phyloP scores from a whole-genome alignment of 2,888 invertebrate species.

The Pteria penguin region DNA sequence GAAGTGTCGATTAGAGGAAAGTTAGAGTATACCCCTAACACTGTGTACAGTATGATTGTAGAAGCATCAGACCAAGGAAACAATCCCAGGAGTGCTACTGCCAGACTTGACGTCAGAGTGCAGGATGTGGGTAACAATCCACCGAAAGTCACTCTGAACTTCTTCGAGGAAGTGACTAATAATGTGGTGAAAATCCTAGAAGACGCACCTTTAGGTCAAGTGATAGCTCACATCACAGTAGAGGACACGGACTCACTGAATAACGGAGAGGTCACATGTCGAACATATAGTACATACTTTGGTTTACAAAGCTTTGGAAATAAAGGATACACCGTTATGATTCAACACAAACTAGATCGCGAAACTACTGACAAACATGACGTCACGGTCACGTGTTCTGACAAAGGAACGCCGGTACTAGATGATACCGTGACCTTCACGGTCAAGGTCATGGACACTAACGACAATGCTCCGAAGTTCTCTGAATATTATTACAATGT shows the following conservation, averaged over 20 bases:
- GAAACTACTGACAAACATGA: conserved; percentile 24
- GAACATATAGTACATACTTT: conserved; percentile 41
- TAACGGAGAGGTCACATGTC: conserved; percentile 37
- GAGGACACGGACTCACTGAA: conserved; percentile 36
- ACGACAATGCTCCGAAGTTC: conserved; percentile 42
- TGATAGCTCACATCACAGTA: conserved; percentile 34
- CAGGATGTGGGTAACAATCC: conserved; percentile 43
- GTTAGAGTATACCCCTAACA: conserved; percentile 29
- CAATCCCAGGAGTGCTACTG: conserved; percentile 27
- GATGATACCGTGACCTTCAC: conserved; percentile 30
- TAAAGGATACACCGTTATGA: conserved; percentile 38
- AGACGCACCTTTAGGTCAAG: conserved; percentile 11
- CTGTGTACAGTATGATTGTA: conserved; percentile 35
- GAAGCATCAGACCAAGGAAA: conserved; percentile 39
- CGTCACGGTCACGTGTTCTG: conserved; percentile 38
- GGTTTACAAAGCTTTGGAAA: conserved; percentile 26
- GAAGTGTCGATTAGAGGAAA: conserved; percentile 27
- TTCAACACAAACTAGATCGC: conserved; percentile 40
- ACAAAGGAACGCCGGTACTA: conserved; percentile 40
- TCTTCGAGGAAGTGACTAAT: conserved; percentile 7
- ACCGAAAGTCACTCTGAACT: conserved; percentile 36
- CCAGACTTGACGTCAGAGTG: conserved; percentile 25
- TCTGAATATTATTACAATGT: conserved; percentile 28
- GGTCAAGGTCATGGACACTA: conserved; percentile 35
- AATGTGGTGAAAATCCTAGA: conserved; percentile 28